Conservation (phyloP, 2,888 invertebrate genomes). For the Beris morrisii region DNA sequence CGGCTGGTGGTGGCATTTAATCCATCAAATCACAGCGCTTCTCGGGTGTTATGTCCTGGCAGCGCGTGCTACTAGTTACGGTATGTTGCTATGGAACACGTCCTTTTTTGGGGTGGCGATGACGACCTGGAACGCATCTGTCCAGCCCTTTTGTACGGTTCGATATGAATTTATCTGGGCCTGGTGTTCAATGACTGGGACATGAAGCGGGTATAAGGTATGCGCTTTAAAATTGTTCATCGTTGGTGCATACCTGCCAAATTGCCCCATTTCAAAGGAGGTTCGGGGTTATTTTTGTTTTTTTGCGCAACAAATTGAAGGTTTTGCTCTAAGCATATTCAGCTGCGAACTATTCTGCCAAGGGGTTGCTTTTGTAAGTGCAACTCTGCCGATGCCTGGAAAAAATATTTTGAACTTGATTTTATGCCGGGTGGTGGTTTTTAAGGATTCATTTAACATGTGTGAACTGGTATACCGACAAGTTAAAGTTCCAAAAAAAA, state of each 20-base stretch:
- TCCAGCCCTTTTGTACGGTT: conserved; percentile 14
- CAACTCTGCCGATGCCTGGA: too few relatives aligned
- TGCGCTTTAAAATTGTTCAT: conserved; percentile 12
- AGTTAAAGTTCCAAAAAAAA: too few relatives aligned
- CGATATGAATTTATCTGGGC: conserved; percentile 13
- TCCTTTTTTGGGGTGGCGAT: neutral
- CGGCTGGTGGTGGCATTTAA: too few relatives aligned
- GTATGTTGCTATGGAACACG: conserved; percentile 14
- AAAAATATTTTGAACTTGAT: too few relatives aligned
- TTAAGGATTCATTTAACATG: too few relatives aligned
- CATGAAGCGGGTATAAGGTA: conserved; percentile 5
- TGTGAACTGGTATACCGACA: too few relatives aligned
- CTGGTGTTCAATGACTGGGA: conserved; percentile 12
- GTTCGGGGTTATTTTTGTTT: neutral
- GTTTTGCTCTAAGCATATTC: too few relatives aligned
- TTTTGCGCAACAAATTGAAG: conserved; percentile 8
- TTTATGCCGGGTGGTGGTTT: too few relatives aligned
- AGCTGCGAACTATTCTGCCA: too few relatives aligned
- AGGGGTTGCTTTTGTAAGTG: too few relatives aligned
- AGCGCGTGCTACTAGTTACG: conserved; percentile 28
- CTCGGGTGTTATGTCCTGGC: conserved; percentile 10
- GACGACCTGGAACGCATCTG: conserved; percentile 10
- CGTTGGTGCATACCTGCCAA: conserved; percentile 18
- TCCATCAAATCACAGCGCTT: conserved; percentile 4
- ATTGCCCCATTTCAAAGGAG: conserved; percentile 1